Percentiles rank a stretch among this genome's conserved stretches.
phyloP scores from a whole-genome alignment of 2,113 vertebrate genomes.

The Cinclus cinclus region DNA sequence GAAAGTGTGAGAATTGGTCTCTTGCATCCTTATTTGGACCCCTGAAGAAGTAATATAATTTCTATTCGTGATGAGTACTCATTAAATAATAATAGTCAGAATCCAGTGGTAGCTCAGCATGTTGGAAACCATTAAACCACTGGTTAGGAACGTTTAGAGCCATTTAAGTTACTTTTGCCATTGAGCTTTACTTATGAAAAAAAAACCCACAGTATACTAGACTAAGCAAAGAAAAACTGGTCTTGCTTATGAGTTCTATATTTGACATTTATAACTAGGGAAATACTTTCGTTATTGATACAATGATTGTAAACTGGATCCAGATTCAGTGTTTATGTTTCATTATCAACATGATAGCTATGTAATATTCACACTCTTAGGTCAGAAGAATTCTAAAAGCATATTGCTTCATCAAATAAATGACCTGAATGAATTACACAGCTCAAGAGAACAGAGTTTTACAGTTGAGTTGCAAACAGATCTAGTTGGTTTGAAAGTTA shows the following conservation, averaged over 20 bases:
- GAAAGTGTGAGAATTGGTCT: not conserved
- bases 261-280: not conserved
- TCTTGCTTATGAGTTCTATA: not conserved
- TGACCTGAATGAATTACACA: not conserved
- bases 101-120: not conserved
- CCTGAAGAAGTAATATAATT: not conserved
- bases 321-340: not conserved
- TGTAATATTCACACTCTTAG: not conserved
- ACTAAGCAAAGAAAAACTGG: not conserved
- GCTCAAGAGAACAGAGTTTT: not conserved
- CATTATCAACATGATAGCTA: not conserved
- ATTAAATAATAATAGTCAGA: not conserved
- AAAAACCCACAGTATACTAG: not conserved
- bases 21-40: not conserved
- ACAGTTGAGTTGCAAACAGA: not conserved
- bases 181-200: not conserved
- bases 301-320: not conserved
- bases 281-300: not conserved
- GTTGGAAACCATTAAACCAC: not conserved
- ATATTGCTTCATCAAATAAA: not conserved
- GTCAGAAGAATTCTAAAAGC: not conserved
- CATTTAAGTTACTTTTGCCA: not conserved
- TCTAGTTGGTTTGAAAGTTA: not conserved
- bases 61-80: not conserved
- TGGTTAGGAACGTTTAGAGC: not conserved